Conservation (phyloP, 2,113 vertebrate genomes). For the Polypterus bichir region DNA sequence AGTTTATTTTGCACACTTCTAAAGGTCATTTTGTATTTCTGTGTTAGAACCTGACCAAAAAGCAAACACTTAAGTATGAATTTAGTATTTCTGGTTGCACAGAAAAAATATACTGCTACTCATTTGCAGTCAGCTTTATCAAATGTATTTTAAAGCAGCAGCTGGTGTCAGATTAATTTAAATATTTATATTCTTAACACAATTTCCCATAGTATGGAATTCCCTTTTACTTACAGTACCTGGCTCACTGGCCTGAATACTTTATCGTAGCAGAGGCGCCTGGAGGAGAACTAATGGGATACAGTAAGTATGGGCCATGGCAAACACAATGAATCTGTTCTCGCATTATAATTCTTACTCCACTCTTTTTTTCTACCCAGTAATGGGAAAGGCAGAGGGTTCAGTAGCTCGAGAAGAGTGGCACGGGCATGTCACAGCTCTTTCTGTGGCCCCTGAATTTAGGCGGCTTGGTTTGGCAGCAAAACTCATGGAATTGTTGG, state of each 20-base stretch:
- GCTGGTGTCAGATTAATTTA: too few species aligned
- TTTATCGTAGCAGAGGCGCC: conserved; percentile 91
- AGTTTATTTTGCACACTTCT: too few species aligned
- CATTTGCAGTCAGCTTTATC: too few species aligned
- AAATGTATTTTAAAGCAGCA: too few species aligned
- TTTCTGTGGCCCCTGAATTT: conserved; percentile 89
- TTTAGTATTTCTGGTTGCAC: too few species aligned
- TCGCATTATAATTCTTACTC: background rate
- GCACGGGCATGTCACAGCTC: conserved; percentile 87
- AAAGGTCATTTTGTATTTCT: too few species aligned
- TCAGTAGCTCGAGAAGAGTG: conserved; percentile 89
- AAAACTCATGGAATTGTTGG: conserved; percentile 89
- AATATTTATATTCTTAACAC: too few species aligned
- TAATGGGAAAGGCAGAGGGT: conserved; percentile 94
- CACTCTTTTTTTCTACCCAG: conserved; percentile 33
- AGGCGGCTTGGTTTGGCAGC: conserved; percentile 81
- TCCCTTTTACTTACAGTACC: conserved; percentile 88
- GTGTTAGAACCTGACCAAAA: too few species aligned
- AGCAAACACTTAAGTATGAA: too few species aligned
- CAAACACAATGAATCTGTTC: background rate
- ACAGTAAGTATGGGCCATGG: conserved; percentile 61
- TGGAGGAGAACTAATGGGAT: conserved; percentile 90
- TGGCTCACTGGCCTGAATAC: conserved; percentile 95
- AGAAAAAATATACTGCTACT: too few species aligned
- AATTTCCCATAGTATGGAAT: conserved; percentile 69